A percentile compares a stretch with the other conserved stretches of the same genome.
phyloP scores from a whole-genome alignment of 2,888 invertebrate genomes.

The Plebejus anna region DNA sequence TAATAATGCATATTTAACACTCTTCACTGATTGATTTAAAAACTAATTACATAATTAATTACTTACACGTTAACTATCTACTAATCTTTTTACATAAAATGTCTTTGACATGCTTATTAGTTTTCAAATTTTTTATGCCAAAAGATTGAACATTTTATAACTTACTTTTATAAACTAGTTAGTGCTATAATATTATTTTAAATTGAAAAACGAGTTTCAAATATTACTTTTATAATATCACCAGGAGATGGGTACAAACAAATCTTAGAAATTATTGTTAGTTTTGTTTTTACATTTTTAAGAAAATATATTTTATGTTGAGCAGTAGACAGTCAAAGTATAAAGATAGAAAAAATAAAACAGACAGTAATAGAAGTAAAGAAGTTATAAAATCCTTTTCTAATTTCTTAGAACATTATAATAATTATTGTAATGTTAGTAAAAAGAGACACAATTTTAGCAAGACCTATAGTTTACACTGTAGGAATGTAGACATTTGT shows the following conservation, averaged over 20 bases:
- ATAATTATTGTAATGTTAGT: not conserved
- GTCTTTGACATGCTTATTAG: not conserved
- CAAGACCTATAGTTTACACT: not conserved
- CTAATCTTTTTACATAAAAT: not conserved
- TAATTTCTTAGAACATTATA: not conserved
- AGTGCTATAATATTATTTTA: not conserved
- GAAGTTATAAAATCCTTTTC: not conserved
- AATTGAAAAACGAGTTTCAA: conserved; percentile 1
- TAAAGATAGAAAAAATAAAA: not conserved
- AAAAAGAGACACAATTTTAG: not conserved
- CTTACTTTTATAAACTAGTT: not conserved
- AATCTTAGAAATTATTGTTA: not conserved
- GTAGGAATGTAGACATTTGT: not conserved
- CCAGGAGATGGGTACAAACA: not conserved
- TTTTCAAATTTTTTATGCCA: not conserved
- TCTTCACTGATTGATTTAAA: not conserved
- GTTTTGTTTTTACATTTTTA: not conserved
- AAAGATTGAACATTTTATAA: not conserved
- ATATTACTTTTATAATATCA: not conserved
- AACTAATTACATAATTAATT: not conserved
- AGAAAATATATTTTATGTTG: conserved; percentile 6
- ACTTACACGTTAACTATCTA: not conserved
- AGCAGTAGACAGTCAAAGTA: conserved; percentile 4
- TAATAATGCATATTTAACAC: not conserved
- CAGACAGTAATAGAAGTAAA: not conserved